Base-by-base conservation (phyloP, 92 coral and sea anemone genomes). In the Palythoa grandis region DNA sequence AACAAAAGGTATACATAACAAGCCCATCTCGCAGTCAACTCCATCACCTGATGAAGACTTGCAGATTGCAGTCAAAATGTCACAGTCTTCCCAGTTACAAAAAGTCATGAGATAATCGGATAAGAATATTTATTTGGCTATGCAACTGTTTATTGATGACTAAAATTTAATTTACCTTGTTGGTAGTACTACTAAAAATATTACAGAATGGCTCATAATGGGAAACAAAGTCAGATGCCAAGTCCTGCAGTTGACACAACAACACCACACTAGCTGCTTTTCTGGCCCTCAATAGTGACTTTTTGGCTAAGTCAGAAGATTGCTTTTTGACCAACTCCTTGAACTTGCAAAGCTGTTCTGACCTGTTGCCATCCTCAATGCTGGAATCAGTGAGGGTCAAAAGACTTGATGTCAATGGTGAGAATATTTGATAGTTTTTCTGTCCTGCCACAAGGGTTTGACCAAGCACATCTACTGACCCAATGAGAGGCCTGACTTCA, bases 391-490 rank as follows among this genome's bases (percentile, higher is more conserved):
- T 48, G 63, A 80, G 11, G 12, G 85, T 80, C 61, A 80, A 29
- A 40, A 80, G 70, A 73, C 85, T 80, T 20, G 85, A 80, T 0
- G 85, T 80, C 24, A 70, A 66, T 12, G 85, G 52, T 66, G 85
- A 80, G 74, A 80, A 80, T n/a, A 80, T 43, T 17, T 80, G 74
- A 48, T 66, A 48, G 35, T 56, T 40, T 15, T 80, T 24, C 40
- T 65, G 74, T 16, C 74, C 75, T 19, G 61, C 61, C 3, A 38
- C 13, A 5, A 80, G 72, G 74, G 22, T 66, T 8, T 80, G 74
- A 56, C 85, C 85, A 14, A 65, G 74, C 60, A 80, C 85, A 22
- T 80, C 85, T 52, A 66, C 85, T 66, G 74, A 48, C 19, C 85
- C 85, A 80, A 16, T 20, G 20, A 80, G 74, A 16, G 25, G 75